Evolutionary conservation across 2,113 vertebrate species (phyloP).

Genomic region (Plestiodon gilberti): DNA sequence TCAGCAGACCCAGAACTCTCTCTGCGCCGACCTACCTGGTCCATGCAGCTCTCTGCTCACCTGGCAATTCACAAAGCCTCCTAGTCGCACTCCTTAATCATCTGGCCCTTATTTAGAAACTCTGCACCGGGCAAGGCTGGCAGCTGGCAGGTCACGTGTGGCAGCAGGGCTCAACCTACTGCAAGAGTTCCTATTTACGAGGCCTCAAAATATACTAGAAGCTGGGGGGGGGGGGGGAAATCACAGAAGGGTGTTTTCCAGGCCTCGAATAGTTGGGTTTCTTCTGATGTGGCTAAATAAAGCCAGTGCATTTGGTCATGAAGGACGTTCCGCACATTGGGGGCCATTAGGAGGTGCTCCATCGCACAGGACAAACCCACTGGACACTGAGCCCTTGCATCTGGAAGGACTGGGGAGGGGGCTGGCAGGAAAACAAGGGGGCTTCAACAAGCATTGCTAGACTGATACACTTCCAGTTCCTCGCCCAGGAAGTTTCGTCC

Average conservation of each 20-base stretch:
- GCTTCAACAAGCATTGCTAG: not conserved
- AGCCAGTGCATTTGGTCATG: not conserved
- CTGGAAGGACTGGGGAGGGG: not conserved
- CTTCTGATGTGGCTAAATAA: constrained; percentile 26
- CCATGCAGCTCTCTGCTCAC: not conserved
- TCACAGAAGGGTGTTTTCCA: not conserved
- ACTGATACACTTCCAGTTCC: too few species aligned
- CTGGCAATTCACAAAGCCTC: not conserved
- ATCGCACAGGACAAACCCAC: not conserved
- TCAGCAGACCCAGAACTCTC: not conserved
- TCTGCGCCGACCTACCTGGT: not conserved
- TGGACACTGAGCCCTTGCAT: not conserved
- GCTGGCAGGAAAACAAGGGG: not conserved
- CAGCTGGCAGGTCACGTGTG: not conserved
- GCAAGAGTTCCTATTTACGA: constrained; percentile 10
- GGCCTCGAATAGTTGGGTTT: not conserved
- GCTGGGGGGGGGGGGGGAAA: not conserved
- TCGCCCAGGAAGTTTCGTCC: not conserved
- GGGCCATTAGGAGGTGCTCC: not conserved
- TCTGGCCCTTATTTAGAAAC: constrained; percentile 11
- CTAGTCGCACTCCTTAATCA: not conserved
- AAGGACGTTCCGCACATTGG: constrained; percentile 17
- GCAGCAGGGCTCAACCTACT: constrained; percentile 26
- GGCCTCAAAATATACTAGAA: constrained; percentile 32
- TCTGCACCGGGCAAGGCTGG: not conserved